These are phyloP conservation scores for Lophius americanus DNA, from an alignment of 2,797 vertebrate species.

Conservation along the genomic window DNA sequence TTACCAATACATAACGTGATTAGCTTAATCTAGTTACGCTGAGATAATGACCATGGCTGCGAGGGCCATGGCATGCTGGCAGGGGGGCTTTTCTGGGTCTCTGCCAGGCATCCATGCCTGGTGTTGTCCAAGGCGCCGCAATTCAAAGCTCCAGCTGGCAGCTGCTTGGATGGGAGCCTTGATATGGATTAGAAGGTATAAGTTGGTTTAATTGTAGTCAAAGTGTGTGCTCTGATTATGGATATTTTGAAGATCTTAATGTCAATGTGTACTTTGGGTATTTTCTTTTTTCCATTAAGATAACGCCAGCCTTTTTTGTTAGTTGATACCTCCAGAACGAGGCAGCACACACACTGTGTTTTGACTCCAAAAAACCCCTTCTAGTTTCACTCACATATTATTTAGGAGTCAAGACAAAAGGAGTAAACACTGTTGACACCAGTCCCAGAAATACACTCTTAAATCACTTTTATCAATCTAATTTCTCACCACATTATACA, in stretches of 20 bases:
- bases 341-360: constrained; percentile 5
- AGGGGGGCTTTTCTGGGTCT: constrained; percentile 33
- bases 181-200: constrained; percentile 40
- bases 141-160: constrained; percentile 44
- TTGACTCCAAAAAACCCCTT: constrained; percentile 10
- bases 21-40: constrained; percentile 81
- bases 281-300: constrained; percentile 2
- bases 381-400: constrained; percentile 23
- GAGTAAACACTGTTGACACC: constrained; percentile 10
- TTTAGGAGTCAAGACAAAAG: constrained; percentile 27
- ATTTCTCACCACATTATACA: constrained; percentile 18
- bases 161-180: constrained; percentile 38
- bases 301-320: constrained; percentile 15
- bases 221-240: constrained; percentile 7
- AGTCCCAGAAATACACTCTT: constrained; percentile 21
- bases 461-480: constrained; percentile 26
- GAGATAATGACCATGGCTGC: constrained; percentile 71
- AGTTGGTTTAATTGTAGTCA: constrained; percentile 33
- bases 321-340: constrained; percentile 12
- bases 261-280: not conserved
- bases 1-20: constrained; percentile 75
- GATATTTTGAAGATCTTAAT: not conserved
- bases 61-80: constrained; percentile 53
- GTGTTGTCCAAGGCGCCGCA: constrained; percentile 18
- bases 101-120: constrained; percentile 26